Percentiles rank a stretch among this genome's conserved stretches.
Evolutionary conservation across 2,113 vertebrate genomes (phyloP).

Genomic region (Prunella himalayana): DNA sequence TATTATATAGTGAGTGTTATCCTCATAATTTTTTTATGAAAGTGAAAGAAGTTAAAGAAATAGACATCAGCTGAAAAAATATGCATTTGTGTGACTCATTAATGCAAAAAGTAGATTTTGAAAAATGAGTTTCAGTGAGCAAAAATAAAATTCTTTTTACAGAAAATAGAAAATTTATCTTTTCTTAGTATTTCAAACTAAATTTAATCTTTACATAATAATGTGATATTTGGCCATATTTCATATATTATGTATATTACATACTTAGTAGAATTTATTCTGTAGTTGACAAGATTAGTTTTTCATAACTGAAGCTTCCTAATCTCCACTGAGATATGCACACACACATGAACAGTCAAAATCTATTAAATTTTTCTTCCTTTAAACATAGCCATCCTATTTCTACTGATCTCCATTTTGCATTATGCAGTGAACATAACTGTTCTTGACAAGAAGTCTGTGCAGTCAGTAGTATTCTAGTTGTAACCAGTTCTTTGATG

Average conservation of each 20-base stretch:
- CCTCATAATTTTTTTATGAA: neutral
- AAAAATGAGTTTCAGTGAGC: neutral
- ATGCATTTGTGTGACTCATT: neutral
- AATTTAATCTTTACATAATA: neutral
- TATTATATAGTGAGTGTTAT: neutral
- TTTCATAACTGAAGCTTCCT: neutral
- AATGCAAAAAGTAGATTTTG: neutral
- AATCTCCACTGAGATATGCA: neutral
- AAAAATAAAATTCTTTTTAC: neutral
- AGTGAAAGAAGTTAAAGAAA: neutral
- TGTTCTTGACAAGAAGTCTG: neutral
- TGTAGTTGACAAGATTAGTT: neutral
- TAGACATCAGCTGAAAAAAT: neutral
- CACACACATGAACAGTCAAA: neutral
- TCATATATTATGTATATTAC: neutral
- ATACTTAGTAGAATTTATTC: neutral
- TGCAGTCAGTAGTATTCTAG: neutral
- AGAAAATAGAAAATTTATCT: neutral
- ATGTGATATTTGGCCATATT: neutral
- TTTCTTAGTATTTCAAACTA: neutral
- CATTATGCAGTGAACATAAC: neutral
- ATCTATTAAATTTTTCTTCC: neutral
- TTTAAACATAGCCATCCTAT: neutral
- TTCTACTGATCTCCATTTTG: neutral
- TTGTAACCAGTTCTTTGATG: neutral